A percentile compares a stretch with the other conserved stretches of the same genome.
These are phyloP conservation scores for Eumacrocentrus americanus DNA, from an alignment of 2,888 invertebrate species.

Conservation along the genomic window DNA sequence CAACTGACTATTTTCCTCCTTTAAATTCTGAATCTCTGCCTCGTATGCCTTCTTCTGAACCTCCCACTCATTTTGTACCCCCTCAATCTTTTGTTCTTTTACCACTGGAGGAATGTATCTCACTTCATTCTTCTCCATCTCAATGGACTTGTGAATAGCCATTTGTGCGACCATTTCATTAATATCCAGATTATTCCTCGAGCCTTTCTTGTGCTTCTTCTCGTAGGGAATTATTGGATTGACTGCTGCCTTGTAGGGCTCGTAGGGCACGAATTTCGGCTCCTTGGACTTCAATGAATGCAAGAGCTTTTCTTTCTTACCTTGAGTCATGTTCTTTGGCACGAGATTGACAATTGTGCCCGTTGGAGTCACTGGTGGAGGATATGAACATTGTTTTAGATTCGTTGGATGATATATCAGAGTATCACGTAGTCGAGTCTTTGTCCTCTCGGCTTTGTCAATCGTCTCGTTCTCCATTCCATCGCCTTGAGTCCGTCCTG, in stretches of 20 bases:
- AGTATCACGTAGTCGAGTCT: slow-evolving; percentile 54
- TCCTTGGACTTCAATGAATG: slow-evolving; percentile 66
- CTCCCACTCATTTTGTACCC: slow-evolving; percentile 56
- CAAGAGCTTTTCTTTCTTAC: slow-evolving; percentile 63
- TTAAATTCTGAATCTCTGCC: slow-evolving; percentile 68
- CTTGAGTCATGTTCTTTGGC: slow-evolving; percentile 68
- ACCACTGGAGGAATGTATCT: slow-evolving; percentile 45
- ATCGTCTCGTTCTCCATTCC: slow-evolving; percentile 71
- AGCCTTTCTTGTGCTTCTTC: slow-evolving; percentile 58
- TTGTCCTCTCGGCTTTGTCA: slow-evolving; percentile 46
- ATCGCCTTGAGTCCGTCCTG: slow-evolving; percentile 73
- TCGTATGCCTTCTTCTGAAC: slow-evolving; percentile 66
- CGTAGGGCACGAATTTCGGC: slow-evolving; percentile 87
- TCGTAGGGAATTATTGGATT: slow-evolving; percentile 73
- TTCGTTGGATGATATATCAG: slow-evolving; percentile 61
- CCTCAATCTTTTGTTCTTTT: slow-evolving; percentile 37
- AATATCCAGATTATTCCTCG: slow-evolving; percentile 70
- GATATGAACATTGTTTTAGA: slow-evolving; percentile 52
- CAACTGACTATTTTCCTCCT: slow-evolving; percentile 73
- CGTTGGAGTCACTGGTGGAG: slow-evolving; percentile 63
- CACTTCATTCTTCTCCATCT: slow-evolving; percentile 66
- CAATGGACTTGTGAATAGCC: slow-evolving; percentile 69
- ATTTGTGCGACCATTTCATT: slow-evolving; percentile 74
- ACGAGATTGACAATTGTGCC: slow-evolving; percentile 68
- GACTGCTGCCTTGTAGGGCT: slow-evolving; percentile 86